A percentile compares a stretch with the other conserved stretches of the same genome.
Conservation (phyloP, 2,113 vertebrate genomes). For the Mus musculus region DNA sequence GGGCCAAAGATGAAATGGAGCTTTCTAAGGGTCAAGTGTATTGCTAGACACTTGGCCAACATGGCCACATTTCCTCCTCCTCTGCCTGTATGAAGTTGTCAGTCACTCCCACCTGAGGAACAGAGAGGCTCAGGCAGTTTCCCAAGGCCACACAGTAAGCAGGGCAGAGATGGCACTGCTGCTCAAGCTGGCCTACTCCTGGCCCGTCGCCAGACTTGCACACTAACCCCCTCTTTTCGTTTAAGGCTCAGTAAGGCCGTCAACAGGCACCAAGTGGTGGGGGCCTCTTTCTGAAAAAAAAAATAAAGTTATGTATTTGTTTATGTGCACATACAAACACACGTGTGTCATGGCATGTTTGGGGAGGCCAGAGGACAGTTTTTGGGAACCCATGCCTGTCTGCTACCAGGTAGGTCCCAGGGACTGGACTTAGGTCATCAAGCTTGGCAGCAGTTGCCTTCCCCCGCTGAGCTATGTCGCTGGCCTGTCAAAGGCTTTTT, state of each 20-base stretch:
- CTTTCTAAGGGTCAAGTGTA: neutral
- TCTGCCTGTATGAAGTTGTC: rapidly evolving
- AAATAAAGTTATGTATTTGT: neutral
- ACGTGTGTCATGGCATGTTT: neutral
- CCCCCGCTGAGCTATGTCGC: neutral
- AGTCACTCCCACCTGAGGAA: neutral
- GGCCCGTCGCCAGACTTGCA: neutral
- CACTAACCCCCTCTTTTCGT: neutral
- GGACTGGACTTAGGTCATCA: neutral
- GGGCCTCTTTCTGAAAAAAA: neutral
- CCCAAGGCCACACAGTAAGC: neutral
- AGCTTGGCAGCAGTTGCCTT: neutral
- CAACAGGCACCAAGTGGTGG: no score
- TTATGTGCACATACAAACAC: neutral
- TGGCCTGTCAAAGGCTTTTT: neutral
- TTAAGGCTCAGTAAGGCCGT: neutral
- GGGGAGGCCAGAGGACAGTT: neutral
- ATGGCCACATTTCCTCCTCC: neutral
- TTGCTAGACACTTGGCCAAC: neutral
- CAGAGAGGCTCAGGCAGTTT: neutral
- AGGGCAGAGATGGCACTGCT: neutral
- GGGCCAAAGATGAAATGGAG: neutral
- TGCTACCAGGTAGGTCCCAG: neutral
- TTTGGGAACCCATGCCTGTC: neutral
- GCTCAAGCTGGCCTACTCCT: neutral